Percentiles rank a stretch among this genome's conserved stretches.
Evolutionary conservation across 2,797 vertebrate species (phyloP).

Genomic region (Cynopterus sphinx): DNA sequence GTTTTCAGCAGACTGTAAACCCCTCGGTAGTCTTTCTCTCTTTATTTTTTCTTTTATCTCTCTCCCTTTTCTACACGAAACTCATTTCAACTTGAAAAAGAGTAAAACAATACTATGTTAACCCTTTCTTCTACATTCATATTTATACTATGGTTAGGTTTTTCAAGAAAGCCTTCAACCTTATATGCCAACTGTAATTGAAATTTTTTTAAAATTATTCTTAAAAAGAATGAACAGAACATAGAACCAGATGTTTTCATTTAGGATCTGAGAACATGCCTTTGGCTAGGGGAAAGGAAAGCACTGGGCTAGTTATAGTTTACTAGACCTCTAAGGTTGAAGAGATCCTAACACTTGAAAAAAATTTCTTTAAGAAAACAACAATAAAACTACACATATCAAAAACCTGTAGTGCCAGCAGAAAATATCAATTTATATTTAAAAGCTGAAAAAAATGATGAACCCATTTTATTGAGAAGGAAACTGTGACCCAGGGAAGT

Average conservation of each 20-base stretch:
- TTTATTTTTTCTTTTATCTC: not conserved
- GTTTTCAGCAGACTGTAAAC: not conserved
- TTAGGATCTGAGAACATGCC: not conserved
- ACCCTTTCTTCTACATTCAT: not conserved
- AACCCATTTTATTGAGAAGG: not conserved
- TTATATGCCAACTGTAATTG: no score
- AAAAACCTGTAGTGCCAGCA: not conserved
- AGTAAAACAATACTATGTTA: not conserved
- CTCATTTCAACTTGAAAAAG: not conserved
- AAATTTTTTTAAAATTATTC: no score
- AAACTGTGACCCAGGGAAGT: not conserved
- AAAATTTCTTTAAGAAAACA: not conserved
- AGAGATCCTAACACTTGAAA: not conserved
- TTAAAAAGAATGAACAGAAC: not conserved
- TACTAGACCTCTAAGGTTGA: not conserved
- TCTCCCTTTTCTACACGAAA: conserved; percentile 17
- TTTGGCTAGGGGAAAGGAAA: not conserved
- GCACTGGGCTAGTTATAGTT: not conserved
- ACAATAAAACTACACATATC: not conserved
- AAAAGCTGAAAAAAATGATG: not conserved
- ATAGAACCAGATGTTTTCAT: not conserved
- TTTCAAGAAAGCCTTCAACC: conserved; percentile 9
- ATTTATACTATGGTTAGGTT: not conserved
- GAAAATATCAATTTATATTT: not conserved
- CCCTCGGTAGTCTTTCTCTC: not conserved